Conservation (phyloP, 1,140 invertebrate species). For the Ruditapes philippinarum region DNA sequence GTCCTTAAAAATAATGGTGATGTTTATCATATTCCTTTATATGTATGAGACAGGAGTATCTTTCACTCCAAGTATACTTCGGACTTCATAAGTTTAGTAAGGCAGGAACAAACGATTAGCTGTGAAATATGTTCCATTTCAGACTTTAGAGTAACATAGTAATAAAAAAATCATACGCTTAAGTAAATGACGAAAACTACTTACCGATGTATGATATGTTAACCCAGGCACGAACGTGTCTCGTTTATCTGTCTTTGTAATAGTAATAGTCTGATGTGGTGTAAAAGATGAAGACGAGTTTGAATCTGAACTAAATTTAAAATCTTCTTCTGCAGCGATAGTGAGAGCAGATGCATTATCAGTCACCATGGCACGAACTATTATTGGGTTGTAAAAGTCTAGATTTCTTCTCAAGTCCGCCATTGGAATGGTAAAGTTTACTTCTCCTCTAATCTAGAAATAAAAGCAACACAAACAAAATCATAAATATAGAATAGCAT, state of each 20-base stretch:
- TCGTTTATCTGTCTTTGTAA: not conserved
- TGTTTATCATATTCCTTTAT: too few relatives aligned
- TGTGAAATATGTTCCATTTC: too few relatives aligned
- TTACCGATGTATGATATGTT: slow-evolving; percentile 2
- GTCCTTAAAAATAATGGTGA: too few relatives aligned
- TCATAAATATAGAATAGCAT: too few relatives aligned
- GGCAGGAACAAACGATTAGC: too few relatives aligned
- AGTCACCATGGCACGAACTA: slow-evolving; percentile 17
- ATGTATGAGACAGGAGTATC: too few relatives aligned
- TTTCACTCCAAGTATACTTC: too few relatives aligned
- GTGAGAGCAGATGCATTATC: slow-evolving; percentile 28
- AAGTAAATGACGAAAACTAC: too few relatives aligned
- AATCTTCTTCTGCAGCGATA: slow-evolving; percentile 12
- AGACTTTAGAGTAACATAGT: too few relatives aligned
- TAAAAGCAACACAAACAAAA: too few relatives aligned
- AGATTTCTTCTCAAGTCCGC: not conserved
- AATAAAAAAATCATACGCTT: too few relatives aligned
- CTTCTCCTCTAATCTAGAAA: not conserved
- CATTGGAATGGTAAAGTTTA: slow-evolving; percentile 3
- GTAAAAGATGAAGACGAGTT: not conserved
- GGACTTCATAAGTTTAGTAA: too few relatives aligned
- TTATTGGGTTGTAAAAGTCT: not conserved
- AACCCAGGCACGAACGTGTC: slow-evolving; percentile 26
- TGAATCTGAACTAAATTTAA: not conserved
- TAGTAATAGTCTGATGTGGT: not conserved